Evolutionary conservation across 2,888 invertebrate species (phyloP).

Genomic region (Drosophila borealis): DNA sequence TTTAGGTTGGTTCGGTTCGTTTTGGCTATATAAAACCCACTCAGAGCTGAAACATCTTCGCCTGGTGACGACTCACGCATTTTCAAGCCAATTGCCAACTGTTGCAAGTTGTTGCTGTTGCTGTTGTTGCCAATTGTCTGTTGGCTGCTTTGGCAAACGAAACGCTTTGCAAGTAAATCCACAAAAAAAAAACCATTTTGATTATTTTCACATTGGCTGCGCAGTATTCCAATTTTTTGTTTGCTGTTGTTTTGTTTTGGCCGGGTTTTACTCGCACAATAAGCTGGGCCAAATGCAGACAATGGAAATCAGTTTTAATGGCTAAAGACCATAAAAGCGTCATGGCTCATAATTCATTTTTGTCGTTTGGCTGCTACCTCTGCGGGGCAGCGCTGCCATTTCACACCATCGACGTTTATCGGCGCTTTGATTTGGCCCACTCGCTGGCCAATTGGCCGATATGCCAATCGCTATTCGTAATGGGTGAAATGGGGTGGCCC

Average conservation of each 20-base stretch:
- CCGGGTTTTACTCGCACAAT: conserved; percentile 31
- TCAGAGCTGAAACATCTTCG: conserved; percentile 44
- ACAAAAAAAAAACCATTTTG: conserved; percentile 39
- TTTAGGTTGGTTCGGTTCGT: conserved; percentile 1
- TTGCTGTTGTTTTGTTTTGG: conserved; percentile 33
- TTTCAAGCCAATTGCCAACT: conserved; percentile 63
- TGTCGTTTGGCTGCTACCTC: conserved; percentile 45
- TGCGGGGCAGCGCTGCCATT: conserved; percentile 60
- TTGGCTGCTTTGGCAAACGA: conserved; percentile 17
- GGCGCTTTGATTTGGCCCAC: conserved; percentile 63
- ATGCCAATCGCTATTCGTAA: conserved; percentile 59
- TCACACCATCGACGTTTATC: conserved; percentile 72
- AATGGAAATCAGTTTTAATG: conserved; percentile 76
- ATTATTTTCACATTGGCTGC: conserved; percentile 57
- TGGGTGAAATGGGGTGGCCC: conserved; percentile 50
- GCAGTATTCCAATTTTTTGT: conserved; percentile 7
- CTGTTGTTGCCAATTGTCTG: conserved; percentile 37
- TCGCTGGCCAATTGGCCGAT: conserved; percentile 63
- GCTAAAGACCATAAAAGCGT: conserved; percentile 70
- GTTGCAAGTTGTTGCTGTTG: conserved; percentile 21
- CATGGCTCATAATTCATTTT: conserved; percentile 74
- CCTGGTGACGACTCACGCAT: conserved; percentile 62
- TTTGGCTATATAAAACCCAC: conserved; percentile 37
- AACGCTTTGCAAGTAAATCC: conserved; percentile 37
- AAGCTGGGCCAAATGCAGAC: conserved; percentile 48